phyloP scores from a whole-genome alignment of 2,113 vertebrate genomes.

The Dendrocopos noguchii region DNA sequence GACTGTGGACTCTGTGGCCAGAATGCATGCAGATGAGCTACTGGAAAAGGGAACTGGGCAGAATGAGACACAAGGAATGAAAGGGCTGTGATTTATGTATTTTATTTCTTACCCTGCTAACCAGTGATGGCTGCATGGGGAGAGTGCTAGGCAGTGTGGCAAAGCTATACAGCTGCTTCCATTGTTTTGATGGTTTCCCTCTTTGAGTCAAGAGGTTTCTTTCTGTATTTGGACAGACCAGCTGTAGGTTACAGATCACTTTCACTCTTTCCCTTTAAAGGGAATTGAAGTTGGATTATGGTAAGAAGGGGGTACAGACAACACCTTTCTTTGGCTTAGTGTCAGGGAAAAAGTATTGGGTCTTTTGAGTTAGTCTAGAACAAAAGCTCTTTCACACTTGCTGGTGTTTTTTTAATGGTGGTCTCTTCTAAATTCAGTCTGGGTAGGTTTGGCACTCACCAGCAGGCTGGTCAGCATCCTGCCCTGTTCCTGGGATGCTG shows the following conservation, averaged over 20 bases:
- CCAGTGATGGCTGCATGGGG: neutral
- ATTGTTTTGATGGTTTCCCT: neutral
- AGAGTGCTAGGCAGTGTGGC: neutral
- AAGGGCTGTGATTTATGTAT: neutral
- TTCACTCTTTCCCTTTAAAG: constrained; percentile 15
- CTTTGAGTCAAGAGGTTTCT: neutral
- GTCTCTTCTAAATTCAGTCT: constrained; percentile 18
- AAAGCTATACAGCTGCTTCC: neutral
- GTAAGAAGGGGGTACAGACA: neutral
- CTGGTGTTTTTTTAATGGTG: neutral
- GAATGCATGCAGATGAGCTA: constrained; percentile 7
- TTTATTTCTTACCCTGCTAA: neutral
- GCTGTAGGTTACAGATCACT: neutral
- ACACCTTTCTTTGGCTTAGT: neutral
- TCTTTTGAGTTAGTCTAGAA: constrained; percentile 9
- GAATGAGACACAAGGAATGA: constrained; percentile 18
- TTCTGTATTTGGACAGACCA: neutral
- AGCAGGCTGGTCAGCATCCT: constrained; percentile 52
- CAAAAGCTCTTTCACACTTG: constrained; percentile 36
- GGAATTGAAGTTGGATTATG: neutral
- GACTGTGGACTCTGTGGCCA: neutral
- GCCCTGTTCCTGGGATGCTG: neutral
- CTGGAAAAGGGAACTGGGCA: constrained; percentile 26
- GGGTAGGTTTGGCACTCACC: constrained; percentile 13
- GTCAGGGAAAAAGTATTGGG: neutral